Base-by-base conservation (phyloP, 2,888 invertebrate genomes). In the Sycophila texana region DNA sequence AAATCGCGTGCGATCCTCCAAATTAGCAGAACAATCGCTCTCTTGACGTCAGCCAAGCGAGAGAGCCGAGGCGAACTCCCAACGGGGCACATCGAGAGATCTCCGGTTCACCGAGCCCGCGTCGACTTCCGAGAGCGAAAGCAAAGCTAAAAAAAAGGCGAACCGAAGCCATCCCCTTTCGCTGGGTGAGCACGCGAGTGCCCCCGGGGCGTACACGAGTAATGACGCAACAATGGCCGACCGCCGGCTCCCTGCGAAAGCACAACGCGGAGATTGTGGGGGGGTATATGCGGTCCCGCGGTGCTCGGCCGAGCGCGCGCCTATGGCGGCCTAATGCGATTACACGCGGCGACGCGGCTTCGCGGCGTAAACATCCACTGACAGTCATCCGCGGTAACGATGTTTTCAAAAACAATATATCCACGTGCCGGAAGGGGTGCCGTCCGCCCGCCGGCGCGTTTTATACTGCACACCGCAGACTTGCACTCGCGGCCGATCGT, bases 351-450 rank as follows among this genome's bases (percentile, higher is more conserved):
- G 81, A 83, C 83, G 80, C 82, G 77, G 76, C 81, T 68, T 74
- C 68, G 81, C 82, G 81, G 84, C 81, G 74, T 82, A 83, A 83
- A 86, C 84, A 65, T 83, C 86, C 85, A 85, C 87, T 86, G 88
- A 89, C 88, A 88, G 87, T 89, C 89, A 89, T 87, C 86, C 87
- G 85, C 84, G 86, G 87, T 89, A 89, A 89, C 88, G 89, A 89
- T 89, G 89, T 89, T 89, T 89, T 89, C 87, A 88, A 87, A 89
- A 89, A 90, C 88, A 90, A 90, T 89, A 90, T 89, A 89, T 86
- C 85, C 86, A 86, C 86, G 87, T 86, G 86, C 53, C 47, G 22
- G 60, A 60, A 16, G 61, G 61, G 39, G n/a, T 53, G n/a, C n/a
- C 39, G 16, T 30, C 18, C 16, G 30, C 39, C 30, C 61, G 61